Base-by-base conservation (phyloP, 92 coral and sea anemone species). In the Isaurus tuberculatus region DNA sequence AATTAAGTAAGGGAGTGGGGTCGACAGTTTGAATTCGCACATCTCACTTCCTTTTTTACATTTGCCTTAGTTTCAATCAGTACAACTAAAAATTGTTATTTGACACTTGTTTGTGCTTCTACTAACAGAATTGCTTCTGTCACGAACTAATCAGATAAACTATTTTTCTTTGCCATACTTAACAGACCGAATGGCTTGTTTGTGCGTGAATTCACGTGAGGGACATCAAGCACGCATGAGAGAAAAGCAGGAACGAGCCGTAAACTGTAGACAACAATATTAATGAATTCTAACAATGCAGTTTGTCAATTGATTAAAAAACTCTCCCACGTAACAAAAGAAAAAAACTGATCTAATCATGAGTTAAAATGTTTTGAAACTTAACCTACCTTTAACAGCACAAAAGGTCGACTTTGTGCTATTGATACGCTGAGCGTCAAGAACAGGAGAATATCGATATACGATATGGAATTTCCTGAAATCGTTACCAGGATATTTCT, bases 391-490 rank as follows among this genome's bases (percentile, higher is more conserved):
- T 74, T 64, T 53, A 4, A 91, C 73, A 14, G 92, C 97, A 61
- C 94, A 93, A 44, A 72, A 72, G 57, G 83, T 91, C 69, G 90
- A 67, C 72, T 82, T 78, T 30, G 88, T 79, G 81, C 84, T 85
- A 34, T 86, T 86, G 88, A 75, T 33, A 43, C 15, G 29, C 22
- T 57, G 31, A 70, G 37, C 16, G 58, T 20, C 33, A 64, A 69
- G 44, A 33, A 43, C 79, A 30, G 90, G 29, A 64, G 90, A 86
- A 77, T 87, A 80, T 33, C 98, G 98, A 89, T 89, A 93, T 37
- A 93, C 73, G 83, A 93, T 84, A 84, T 93, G 98, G 86, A 84
- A 83, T 86, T 91, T 91, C 85, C 94, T 89, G 91, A 81, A 84
- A 78, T 93, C 83, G 40, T 72, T 57, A 72, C 70, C 70, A 40